Conservation (phyloP, 2,113 vertebrate genomes). For the Oreotragus oreotragus region DNA sequence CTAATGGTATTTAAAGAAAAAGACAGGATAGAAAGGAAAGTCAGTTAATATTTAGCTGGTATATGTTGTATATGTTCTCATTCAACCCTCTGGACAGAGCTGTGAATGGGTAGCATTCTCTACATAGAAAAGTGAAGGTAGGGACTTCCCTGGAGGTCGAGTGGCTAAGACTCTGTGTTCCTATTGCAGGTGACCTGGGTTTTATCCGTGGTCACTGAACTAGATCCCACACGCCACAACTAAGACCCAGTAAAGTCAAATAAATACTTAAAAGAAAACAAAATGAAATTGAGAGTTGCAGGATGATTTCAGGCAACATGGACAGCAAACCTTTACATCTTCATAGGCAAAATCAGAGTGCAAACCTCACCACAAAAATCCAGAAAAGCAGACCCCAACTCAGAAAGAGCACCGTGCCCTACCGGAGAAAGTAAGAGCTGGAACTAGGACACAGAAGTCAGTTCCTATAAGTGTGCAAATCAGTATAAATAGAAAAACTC, state of each 20-base stretch:
- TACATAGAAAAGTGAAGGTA: background rate
- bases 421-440: background rate
- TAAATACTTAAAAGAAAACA: background rate
- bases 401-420: background rate
- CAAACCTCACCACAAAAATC: background rate
- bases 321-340: background rate
- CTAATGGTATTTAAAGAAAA: constrained; percentile 21
- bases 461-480: background rate
- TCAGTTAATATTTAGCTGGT: background rate
- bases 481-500: constrained; percentile 53
- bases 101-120: rapidly evolving
- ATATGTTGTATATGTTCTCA: background rate
- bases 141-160: background rate
- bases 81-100: background rate
- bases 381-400: background rate
- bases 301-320: background rate
- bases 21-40: background rate
- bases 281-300: background rate
- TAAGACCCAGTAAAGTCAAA: background rate
- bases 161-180: background rate
- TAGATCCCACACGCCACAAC: background rate
- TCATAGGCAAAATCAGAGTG: background rate
- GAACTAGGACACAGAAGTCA: constrained; percentile 48
- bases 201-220: background rate
- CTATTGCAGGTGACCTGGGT: background rate